phyloP scores from a whole-genome alignment of 2,888 invertebrate genomes.

The Magallana nippona region DNA sequence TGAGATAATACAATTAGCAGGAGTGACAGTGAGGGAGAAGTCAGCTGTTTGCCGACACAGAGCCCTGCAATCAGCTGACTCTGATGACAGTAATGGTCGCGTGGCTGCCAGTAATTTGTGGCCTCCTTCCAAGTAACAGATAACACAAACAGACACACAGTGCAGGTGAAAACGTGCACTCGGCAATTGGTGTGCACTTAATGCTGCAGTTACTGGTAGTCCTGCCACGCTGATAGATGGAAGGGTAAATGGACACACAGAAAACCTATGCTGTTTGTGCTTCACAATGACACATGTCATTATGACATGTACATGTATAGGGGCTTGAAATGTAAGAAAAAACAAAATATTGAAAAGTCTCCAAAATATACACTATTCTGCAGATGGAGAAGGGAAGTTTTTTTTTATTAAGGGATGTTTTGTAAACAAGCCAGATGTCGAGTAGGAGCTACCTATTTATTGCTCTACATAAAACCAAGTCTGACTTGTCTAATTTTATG shows the following conservation, averaged over 20 bases:
- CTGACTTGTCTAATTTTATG: background rate
- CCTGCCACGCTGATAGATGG: background rate
- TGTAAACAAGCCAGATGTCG: constrained; percentile 2
- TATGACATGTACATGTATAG: background rate
- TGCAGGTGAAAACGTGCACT: constrained; percentile 9
- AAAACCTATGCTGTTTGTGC: too few species aligned
- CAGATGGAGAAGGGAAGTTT: background rate
- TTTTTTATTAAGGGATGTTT: background rate
- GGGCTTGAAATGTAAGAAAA: background rate
- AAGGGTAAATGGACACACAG: background rate
- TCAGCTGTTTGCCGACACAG: background rate
- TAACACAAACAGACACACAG: constrained; percentile 20
- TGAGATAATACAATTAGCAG: background rate
- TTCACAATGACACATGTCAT: background rate
- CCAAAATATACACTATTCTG: background rate
- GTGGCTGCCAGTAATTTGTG: background rate
- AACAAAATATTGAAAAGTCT: background rate
- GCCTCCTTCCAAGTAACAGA: constrained; percentile 17
- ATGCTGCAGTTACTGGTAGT: background rate
- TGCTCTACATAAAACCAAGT: background rate
- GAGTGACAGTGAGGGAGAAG: background rate
- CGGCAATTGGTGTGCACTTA: constrained; percentile 17
- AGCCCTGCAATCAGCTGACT: background rate
- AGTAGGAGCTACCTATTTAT: background rate
- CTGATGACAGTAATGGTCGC: background rate